phyloP scores from a whole-genome alignment of 2,797 vertebrate species.

The Thalassophryne amazonica region DNA sequence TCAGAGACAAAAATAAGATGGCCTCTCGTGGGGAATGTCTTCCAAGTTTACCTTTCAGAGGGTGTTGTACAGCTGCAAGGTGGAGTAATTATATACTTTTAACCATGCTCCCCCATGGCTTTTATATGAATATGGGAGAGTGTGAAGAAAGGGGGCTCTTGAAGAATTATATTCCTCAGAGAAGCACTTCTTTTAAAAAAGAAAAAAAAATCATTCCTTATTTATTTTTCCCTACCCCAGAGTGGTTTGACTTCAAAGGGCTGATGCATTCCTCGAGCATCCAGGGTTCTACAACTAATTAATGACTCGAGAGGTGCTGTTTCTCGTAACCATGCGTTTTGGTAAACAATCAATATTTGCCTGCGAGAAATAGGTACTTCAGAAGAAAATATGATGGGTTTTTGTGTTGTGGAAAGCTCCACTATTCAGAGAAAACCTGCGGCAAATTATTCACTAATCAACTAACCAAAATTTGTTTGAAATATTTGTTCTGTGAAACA shows the following conservation, averaged over 20 bases:
- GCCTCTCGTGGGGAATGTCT: slow-evolving; percentile 56
- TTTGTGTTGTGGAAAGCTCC: not conserved
- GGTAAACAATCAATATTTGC: slow-evolving; percentile 67
- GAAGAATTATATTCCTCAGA: slow-evolving; percentile 65
- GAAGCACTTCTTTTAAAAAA: slow-evolving; percentile 46
- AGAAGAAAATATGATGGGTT: slow-evolving; percentile 26
- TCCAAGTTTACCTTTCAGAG: slow-evolving; percentile 58
- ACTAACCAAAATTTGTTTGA: slow-evolving; percentile 12
- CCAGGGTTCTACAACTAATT: slow-evolving; percentile 71
- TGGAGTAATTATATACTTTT: slow-evolving; percentile 66
- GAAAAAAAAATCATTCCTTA: slow-evolving; percentile 49
- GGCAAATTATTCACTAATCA: slow-evolving; percentile 32
- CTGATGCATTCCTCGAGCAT: slow-evolving; percentile 64
- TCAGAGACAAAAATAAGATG: slow-evolving; percentile 58
- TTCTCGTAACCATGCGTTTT: slow-evolving; percentile 40
- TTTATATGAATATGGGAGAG: slow-evolving; percentile 38
- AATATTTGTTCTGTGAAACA: slow-evolving; percentile 15
- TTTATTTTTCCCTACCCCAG: slow-evolving; percentile 46
- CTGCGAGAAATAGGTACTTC: slow-evolving; percentile 46
- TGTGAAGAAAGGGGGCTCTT: slow-evolving; percentile 53
- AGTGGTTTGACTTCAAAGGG: slow-evolving; percentile 68
- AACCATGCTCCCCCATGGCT: slow-evolving; percentile 47
- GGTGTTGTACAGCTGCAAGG: slow-evolving; percentile 44
- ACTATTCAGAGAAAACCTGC: slow-evolving; percentile 22
- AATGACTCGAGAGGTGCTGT: slow-evolving; percentile 53